Evolutionary conservation across 2,888 invertebrate species (phyloP).

Genomic region (Nyleta sp.): DNA sequence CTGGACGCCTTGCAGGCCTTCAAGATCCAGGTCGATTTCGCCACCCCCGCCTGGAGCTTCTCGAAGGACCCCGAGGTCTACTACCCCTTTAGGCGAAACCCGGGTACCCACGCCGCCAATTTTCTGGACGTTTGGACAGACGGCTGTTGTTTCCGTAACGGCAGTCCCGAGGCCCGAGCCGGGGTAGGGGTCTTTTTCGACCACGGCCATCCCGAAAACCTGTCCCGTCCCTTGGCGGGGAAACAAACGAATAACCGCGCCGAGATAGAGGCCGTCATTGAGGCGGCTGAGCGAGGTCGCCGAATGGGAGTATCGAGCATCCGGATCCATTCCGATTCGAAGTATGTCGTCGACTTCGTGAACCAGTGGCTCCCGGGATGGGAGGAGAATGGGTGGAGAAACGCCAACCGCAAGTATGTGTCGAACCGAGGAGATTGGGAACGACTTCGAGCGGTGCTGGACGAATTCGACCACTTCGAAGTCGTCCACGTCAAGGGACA

Average conservation of each 20-base stretch:
- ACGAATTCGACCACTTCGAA: slow-evolving; percentile 80
- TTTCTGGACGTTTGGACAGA: slow-evolving; percentile 91
- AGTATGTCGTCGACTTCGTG: slow-evolving; percentile 91
- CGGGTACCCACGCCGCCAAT: too few relatives aligned
- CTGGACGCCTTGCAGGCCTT: background rate
- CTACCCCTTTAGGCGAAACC: background rate
- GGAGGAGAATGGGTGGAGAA: slow-evolving; percentile 93
- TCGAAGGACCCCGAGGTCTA: background rate
- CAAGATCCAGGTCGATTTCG: slow-evolving; percentile 68
- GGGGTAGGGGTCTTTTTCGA: slow-evolving; percentile 97
- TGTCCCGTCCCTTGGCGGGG: slow-evolving; percentile 90
- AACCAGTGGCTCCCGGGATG: slow-evolving; percentile 86
- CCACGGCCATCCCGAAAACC: slow-evolving; percentile 87
- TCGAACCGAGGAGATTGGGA: slow-evolving; percentile 93
- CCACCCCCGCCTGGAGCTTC: slow-evolving; percentile 71
- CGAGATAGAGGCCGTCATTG: slow-evolving; percentile 91
- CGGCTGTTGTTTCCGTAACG: slow-evolving; percentile 94
- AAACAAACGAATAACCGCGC: slow-evolving; percentile 96
- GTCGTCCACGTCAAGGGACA: too few relatives aligned
- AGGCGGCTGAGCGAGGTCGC: slow-evolving; percentile 88
- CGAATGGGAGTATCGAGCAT: slow-evolving; percentile 86
- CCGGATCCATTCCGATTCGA: slow-evolving; percentile 93
- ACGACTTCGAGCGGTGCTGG: slow-evolving; percentile 84
- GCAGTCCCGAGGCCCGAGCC: slow-evolving; percentile 87
- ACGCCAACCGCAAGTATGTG: slow-evolving; percentile 89